These are phyloP conservation scores for Otolemur garnettii DNA, from an alignment of 2,113 vertebrate genomes.

Conservation along the genomic window DNA sequence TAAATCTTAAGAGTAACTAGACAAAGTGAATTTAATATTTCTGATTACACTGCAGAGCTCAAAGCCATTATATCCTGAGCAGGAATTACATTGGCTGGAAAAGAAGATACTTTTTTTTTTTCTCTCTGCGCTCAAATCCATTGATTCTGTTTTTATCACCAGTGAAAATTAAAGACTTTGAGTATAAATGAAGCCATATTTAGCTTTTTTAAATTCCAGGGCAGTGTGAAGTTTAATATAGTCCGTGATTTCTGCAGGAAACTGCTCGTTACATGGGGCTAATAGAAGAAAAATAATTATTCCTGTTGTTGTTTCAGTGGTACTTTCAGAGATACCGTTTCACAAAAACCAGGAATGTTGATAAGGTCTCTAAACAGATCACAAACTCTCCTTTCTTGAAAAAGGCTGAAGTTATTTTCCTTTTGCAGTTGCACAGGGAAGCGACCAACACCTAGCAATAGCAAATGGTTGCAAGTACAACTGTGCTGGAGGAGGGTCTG, in stretches of 20 bases:
- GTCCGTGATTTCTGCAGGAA: slow-evolving; percentile 71
- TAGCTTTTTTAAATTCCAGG: slow-evolving; percentile 79
- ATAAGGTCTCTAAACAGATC: slow-evolving; percentile 70
- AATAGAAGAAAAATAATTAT: slow-evolving; percentile 74
- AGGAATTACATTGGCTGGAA: slow-evolving; percentile 61
- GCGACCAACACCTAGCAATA: not conserved
- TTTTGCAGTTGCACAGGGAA: not conserved
- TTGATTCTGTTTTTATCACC: slow-evolving; percentile 71
- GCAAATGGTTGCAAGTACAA: not conserved
- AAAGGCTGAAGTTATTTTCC: slow-evolving; percentile 21
- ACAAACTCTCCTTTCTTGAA: slow-evolving; percentile 38
- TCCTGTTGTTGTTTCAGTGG: slow-evolving; percentile 40
- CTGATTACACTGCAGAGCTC: slow-evolving; percentile 69
- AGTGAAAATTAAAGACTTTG: slow-evolving; percentile 77
- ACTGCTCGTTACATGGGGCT: slow-evolving; percentile 65
- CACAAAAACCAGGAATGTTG: slow-evolving; percentile 55
- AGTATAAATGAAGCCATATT: slow-evolving; percentile 75
- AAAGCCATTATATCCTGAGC: slow-evolving; percentile 44
- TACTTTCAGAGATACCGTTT: slow-evolving; percentile 45
- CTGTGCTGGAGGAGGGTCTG: not conserved
- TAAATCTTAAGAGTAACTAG: slow-evolving; percentile 59
- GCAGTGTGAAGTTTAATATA: slow-evolving; percentile 68
- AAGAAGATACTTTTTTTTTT: slow-evolving; percentile 56
- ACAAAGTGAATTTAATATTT: slow-evolving; percentile 66
- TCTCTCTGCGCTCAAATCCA: slow-evolving; percentile 45